Conservation (phyloP, 2,797 vertebrate genomes). For the Pipistrellus nathusii region DNA sequence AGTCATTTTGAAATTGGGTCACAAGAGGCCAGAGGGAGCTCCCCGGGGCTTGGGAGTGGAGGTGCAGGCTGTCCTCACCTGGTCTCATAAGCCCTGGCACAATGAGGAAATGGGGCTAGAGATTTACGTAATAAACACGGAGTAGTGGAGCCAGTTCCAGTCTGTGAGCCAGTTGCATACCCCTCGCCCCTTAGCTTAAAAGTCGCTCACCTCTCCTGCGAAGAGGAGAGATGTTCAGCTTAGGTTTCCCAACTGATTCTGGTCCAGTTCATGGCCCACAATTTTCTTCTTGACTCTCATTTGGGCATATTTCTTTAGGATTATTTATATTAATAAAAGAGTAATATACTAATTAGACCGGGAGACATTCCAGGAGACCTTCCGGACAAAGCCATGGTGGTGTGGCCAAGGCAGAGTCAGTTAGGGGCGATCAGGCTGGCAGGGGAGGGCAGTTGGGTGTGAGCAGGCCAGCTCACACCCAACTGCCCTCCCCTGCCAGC, state of each 20-base stretch:
- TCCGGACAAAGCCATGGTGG: too few species aligned
- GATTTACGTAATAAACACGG: neutral
- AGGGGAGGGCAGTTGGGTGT: too few species aligned
- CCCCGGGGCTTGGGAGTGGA: neutral
- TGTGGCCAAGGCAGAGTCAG: too few species aligned
- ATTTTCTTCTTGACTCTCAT: neutral
- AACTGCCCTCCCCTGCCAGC: too few species aligned
- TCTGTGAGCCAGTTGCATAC: neutral
- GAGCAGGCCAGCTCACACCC: too few species aligned
- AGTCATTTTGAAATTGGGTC: neutral
- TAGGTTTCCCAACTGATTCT: neutral
- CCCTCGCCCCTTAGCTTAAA: neutral
- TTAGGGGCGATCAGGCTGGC: too few species aligned
- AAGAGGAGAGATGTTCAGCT: neutral
- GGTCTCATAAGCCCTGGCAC: neutral
- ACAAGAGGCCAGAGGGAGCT: neutral
- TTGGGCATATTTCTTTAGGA: neutral
- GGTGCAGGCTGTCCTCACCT: neutral
- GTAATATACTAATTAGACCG: too few species aligned
- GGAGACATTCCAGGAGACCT: too few species aligned
- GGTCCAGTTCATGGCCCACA: neutral
- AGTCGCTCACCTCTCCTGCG: neutral
- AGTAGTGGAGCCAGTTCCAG: fast-evolving
- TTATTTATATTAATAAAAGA: neutral
- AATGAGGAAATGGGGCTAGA: neutral